These are phyloP conservation scores for Anorthoa munda DNA, from an alignment of 2,888 invertebrate genomes.

Conservation along the genomic window DNA sequence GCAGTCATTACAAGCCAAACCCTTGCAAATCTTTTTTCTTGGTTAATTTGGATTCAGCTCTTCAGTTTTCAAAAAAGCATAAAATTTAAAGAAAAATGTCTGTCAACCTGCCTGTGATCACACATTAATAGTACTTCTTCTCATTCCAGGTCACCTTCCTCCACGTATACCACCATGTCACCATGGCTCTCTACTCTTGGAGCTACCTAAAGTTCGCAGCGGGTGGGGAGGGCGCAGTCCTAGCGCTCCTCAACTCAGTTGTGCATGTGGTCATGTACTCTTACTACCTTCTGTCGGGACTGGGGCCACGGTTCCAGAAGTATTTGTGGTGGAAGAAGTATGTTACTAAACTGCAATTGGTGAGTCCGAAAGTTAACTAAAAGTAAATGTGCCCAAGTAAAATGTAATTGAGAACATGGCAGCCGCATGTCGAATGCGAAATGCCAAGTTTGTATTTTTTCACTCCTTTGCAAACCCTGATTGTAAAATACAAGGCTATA, in stretches of 20 bases:
- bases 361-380: slow-evolving; percentile 73
- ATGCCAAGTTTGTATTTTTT: too few relatives aligned
- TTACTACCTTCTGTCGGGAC: slow-evolving; percentile 94
- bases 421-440: too few relatives aligned
- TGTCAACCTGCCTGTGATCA: not conserved
- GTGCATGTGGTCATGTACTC: slow-evolving; percentile 96
- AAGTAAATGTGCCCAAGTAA: too few relatives aligned
- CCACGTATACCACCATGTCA: slow-evolving; percentile 97
- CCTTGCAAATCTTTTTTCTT: too few relatives aligned
- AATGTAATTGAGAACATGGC: too few relatives aligned
- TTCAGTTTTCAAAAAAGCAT: not conserved
- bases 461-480: too few relatives aligned
- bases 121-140: not conserved
- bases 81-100: not conserved
- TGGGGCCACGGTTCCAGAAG: slow-evolving; percentile 94
- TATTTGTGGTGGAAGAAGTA: slow-evolving; percentile 97
- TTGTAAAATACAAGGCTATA: too few relatives aligned
- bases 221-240: slow-evolving; percentile 94
- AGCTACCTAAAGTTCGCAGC: slow-evolving; percentile 95
- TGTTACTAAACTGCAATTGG: slow-evolving; percentile 95
- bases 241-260: slow-evolving; percentile 94
- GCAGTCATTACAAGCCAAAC: too few relatives aligned
- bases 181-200: slow-evolving; percentile 95
- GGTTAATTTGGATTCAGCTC: too few relatives aligned
- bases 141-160: slow-evolving; percentile 95